Conservation (phyloP, 2,888 invertebrate species). For the Cataglyphis rosenhaueri region DNA sequence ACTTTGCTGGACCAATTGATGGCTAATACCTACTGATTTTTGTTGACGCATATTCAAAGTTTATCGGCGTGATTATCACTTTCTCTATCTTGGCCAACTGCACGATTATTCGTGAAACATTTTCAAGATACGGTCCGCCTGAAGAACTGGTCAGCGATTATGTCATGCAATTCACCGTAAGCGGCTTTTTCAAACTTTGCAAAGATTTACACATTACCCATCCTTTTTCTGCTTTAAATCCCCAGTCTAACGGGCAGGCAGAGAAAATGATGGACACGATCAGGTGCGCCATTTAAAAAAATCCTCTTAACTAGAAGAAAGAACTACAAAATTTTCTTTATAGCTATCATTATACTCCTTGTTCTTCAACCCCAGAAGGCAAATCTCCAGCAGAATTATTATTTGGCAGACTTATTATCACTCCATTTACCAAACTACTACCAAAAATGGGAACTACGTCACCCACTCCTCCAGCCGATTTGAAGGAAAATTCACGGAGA, state of each 20-base stretch:
- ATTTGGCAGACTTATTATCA: neutral
- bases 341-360: neutral
- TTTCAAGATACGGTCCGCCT: neutral
- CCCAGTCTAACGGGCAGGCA: neutral
- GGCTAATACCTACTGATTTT: neutral
- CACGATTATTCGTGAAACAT: neutral
- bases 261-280: constrained; percentile 5
- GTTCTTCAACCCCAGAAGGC: neutral
- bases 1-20: neutral
- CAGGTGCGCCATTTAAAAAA: neutral
- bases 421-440: neutral
- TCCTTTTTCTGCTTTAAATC: neutral
- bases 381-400: neutral
- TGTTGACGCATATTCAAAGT: neutral
- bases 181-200: neutral
- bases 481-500: no score
- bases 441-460: no score
- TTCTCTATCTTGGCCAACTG: neutral
- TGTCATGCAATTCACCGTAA: neutral
- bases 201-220: neutral
- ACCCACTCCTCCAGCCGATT: neutral
- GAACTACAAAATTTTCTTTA: neutral
- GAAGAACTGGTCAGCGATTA: neutral
- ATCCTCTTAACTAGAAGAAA: neutral
- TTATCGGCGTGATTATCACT: neutral